phyloP scores from a whole-genome alignment of 2,113 vertebrate species.

The Onychostruthus taczanowskii region DNA sequence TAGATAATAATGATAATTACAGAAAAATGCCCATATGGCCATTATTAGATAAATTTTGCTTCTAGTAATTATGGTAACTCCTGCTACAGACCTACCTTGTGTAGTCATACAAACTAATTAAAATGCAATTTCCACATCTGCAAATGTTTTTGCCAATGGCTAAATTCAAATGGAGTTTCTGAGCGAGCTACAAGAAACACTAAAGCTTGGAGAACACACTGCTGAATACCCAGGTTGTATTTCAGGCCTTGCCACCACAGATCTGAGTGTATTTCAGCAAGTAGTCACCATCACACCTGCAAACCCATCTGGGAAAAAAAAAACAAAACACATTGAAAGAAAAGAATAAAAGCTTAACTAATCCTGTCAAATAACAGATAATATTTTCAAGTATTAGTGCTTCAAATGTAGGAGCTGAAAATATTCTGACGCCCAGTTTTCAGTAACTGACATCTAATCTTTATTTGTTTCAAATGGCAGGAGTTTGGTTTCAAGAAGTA shows the following conservation, averaged over 20 bases:
- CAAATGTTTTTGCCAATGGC: slow-evolving; percentile 48
- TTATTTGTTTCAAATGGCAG: neutral
- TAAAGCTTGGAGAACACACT: neutral
- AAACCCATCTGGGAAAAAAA: neutral
- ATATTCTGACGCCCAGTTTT: neutral
- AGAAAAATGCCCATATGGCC: neutral
- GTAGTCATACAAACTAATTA: slow-evolving; percentile 55
- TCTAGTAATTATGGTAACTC: neutral
- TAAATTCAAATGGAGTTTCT: slow-evolving; percentile 15
- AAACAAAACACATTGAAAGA: neutral
- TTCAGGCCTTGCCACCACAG: neutral
- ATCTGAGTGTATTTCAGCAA: neutral
- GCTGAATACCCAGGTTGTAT: neutral
- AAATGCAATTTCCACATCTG: slow-evolving; percentile 54
- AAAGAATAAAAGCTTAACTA: neutral
- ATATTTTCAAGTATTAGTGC: neutral
- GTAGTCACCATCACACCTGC: neutral
- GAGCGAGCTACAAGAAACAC: neutral
- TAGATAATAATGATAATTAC: slow-evolving; percentile 49
- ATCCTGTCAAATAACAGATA: neutral
- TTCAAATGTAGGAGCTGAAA: neutral
- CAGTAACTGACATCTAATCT: neutral
- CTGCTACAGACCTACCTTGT: slow-evolving; percentile 26
- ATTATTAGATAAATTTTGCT: neutral
- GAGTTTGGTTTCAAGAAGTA: neutral